Base-by-base conservation (phyloP, 2,888 invertebrate genomes). In the Exocentrus adspersus region DNA sequence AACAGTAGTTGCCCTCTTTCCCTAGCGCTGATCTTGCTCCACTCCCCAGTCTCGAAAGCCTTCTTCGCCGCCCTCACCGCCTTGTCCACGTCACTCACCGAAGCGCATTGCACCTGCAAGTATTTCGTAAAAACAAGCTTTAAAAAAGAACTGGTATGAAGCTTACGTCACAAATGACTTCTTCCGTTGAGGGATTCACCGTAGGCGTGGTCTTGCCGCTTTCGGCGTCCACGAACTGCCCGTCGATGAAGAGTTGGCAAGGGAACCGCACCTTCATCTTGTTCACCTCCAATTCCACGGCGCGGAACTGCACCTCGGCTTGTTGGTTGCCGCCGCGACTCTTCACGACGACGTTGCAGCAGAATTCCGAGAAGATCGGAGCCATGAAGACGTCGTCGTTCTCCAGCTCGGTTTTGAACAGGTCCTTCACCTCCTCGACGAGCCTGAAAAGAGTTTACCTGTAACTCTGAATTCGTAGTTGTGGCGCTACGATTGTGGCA, bases 381-480 rank as follows among this genome's bases (percentile, higher is more conserved):
- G 94, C 92, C 94, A 97, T 94, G 80, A 95, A 98, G 0, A 98
- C 91, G 72, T 95, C 92, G 76, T 94, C 95, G 78, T 95, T 95
- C 77, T 93, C 91, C 7, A 98, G 79, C 52, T 90, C 89, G 0
- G 96, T 82, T 67, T 88, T 88, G 6, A 92, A 87, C 30, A 90
- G 84, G 67, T 95, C 94, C 79, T 94, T 94, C 0, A 97, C 88
- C 84, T 98, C 97, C 83, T 98, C 98, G 0, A 98, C 91, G 53
- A 98, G 80, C 74, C 94, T 87, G 69, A n/a, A n/a, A n/a, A n/a
- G n/a, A n/a, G n/a, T n/a, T n/a, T n/a, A n/a, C n/a, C n/a, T n/a
- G n/a, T n/a, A n/a, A n/a, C n/a, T n/a, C n/a, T n/a, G n/a, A n/a
- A n/a, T n/a, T n/a, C n/a, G n/a, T n/a, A n/a, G n/a, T n/a, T n/a